Percentiles rank a stretch among this genome's conserved stretches.
Conservation (phyloP, 2,888 invertebrate genomes). For the Drosophila austrosaltans region DNA sequence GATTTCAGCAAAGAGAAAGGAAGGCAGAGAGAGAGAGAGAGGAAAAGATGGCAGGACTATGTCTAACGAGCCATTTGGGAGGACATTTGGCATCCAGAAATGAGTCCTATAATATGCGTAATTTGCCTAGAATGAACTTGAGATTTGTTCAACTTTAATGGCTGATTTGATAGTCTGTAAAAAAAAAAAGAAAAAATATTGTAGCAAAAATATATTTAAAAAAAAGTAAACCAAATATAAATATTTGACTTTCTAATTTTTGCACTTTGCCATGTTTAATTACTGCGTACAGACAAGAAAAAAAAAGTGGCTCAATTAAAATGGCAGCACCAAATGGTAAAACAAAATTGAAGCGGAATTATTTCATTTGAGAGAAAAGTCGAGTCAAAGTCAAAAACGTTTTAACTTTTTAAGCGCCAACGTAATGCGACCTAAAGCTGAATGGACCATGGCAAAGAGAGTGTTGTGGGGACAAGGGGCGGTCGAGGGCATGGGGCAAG, state of each 20-base stretch:
- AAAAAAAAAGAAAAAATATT: background rate
- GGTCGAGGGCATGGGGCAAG: background rate
- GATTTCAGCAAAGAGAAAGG: background rate
- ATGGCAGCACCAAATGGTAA: slow-evolving; percentile 24
- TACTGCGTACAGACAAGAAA: slow-evolving; percentile 18
- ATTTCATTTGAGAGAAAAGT: slow-evolving; percentile 54
- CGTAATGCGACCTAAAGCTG: slow-evolving; percentile 70
- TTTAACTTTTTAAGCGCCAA: slow-evolving; percentile 74
- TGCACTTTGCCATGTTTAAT: slow-evolving; percentile 50
- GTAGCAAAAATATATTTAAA: background rate
- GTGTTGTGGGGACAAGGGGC: background rate
- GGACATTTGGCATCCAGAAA: slow-evolving; percentile 53
- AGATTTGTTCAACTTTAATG: slow-evolving; percentile 27
- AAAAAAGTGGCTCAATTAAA: slow-evolving; percentile 51
- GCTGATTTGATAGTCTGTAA: slow-evolving; percentile 1
- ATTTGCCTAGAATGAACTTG: slow-evolving; percentile 49
- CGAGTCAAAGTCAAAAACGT: slow-evolving; percentile 64
- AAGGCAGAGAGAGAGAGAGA: background rate
- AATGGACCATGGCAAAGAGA: slow-evolving; percentile 20
- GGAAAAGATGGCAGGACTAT: background rate
- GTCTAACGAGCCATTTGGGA: slow-evolving; percentile 62
- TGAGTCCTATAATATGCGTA: slow-evolving; percentile 62
- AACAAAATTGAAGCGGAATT: slow-evolving; percentile 38
- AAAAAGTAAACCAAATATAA: slow-evolving; percentile 17
- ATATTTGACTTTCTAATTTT: slow-evolving; percentile 52